Evolutionary conservation across 2,888 invertebrate genomes (phyloP), one percentile per base, ranked within the genome.

Genomic region (Mythimna loreyi): DNA sequence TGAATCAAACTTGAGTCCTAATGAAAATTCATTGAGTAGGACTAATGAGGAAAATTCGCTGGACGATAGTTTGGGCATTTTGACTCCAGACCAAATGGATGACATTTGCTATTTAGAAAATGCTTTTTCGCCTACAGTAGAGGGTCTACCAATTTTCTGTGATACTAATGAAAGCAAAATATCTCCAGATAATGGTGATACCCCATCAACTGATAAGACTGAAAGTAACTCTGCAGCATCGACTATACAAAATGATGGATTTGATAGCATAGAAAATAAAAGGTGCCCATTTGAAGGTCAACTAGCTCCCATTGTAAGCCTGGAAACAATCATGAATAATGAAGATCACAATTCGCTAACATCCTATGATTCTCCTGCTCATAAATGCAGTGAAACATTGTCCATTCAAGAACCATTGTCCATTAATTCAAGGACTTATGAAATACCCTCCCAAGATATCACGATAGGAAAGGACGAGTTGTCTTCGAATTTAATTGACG

Each of bases 41-140:
- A 92, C 94, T 60, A 97, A 96, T 87, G 98, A 98, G 90, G 97
- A 98, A 88, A 97, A 98, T 89, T 98, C 98, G 2, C 97, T 98
- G 84, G 98, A 98, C 87, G 98, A 98, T 89, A 98, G 98, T 85
- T 95, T 98, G 83, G 98, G 98, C 7, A 98, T 98, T 85, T 94
- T 99, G 75, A 98, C 98, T 13, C 98, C 98, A 0, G 98, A 98
- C 93, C 98, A 98, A 92, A 98, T 98, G 98, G 97, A 98, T 86
- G 97, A 97, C 85, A 96, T 97, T 80, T 96, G 96, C 80, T 96
- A 96, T 80, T 93, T 96, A 82, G 97, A 97, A 86, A 96, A 96
- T 86, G 96, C 97, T 78, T 96, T 97, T 92, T 97, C 97, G 65
- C 97, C 97, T 59, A 97, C 97, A 75, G 97, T 96, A 78, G 97